These are phyloP conservation scores for Trachelipus rathkii DNA, from an alignment of 1,140 invertebrate species.

Conservation along the genomic window DNA sequence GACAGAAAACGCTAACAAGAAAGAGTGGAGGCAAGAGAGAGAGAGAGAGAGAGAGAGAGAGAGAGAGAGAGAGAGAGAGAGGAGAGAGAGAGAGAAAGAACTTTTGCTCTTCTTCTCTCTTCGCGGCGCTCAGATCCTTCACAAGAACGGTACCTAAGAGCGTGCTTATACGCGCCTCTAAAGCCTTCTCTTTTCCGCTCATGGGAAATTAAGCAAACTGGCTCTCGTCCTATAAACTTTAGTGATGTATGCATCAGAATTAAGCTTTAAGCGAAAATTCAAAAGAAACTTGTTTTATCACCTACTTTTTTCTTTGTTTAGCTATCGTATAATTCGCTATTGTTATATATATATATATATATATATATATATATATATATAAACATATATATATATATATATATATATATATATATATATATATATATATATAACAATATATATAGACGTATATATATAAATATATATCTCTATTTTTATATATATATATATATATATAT, in stretches of 20 bases:
- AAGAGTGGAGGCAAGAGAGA: too few relatives aligned
- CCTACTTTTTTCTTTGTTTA: slow-evolving; percentile 9
- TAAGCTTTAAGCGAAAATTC: slow-evolving; percentile 7
- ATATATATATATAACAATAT: neutral
- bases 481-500: too few relatives aligned
- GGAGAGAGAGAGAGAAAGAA: too few relatives aligned
- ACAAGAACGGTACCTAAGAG: neutral
- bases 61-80: too few relatives aligned
- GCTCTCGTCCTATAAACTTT: slow-evolving; percentile 3
- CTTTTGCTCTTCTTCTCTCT: too few relatives aligned
- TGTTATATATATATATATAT: neutral
- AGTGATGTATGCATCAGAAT: neutral
- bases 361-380: neutral
- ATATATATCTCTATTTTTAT: too few relatives aligned
- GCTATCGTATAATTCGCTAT: slow-evolving; percentile 1
- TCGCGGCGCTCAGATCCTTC: too few relatives aligned
- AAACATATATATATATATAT: neutral
- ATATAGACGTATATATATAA: too few relatives aligned
- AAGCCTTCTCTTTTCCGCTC: slow-evolving; percentile 6
- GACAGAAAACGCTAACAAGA: too few relatives aligned
- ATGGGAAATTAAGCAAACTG: slow-evolving; percentile 12
- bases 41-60: too few relatives aligned
- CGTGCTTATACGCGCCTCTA: neutral
- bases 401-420: neutral
- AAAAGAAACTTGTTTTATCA: slow-evolving; percentile 11